Conservation (phyloP, 1,140 invertebrate genomes). For the Trichogramma pretiosum region DNA sequence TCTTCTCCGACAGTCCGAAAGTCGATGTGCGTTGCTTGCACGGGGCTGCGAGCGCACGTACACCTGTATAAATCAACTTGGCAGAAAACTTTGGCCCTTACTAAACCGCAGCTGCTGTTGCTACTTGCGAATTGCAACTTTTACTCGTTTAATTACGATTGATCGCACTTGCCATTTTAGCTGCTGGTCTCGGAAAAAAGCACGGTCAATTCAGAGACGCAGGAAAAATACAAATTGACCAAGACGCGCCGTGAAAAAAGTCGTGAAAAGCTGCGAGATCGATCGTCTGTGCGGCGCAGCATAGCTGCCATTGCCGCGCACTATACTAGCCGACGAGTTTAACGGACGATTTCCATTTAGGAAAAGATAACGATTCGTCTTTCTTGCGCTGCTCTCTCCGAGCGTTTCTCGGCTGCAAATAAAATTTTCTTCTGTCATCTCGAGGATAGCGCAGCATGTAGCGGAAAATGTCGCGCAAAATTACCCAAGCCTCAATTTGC, state of each 20-base stretch:
- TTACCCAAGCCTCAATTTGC: constrained; percentile 8
- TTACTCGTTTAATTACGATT: constrained; percentile 3
- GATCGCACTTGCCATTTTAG: too few species aligned
- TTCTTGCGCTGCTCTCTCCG: neutral
- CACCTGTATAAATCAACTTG: constrained; percentile 7
- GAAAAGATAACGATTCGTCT: constrained; percentile 7
- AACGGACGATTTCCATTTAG: constrained; percentile 7
- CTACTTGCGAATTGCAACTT: constrained; percentile 1
- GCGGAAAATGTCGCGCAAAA: constrained; percentile 5
- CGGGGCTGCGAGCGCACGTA: too few species aligned
- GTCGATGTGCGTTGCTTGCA: too few species aligned
- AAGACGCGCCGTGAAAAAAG: too few species aligned
- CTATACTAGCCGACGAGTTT: too few species aligned
- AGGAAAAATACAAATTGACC: too few species aligned
- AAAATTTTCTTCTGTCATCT: neutral
- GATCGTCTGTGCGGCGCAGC: neutral
- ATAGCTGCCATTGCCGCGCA: neutral
- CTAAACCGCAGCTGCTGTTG: too few species aligned
- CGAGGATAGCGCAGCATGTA: neutral
- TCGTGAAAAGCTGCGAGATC: neutral
- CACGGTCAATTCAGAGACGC: too few species aligned
- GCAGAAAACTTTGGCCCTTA: neutral
- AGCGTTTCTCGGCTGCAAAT: neutral
- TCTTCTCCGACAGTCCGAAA: too few species aligned
- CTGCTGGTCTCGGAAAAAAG: too few species aligned